Base-by-base conservation (phyloP, 2,113 vertebrate genomes). In the Ochotona princeps region DNA sequence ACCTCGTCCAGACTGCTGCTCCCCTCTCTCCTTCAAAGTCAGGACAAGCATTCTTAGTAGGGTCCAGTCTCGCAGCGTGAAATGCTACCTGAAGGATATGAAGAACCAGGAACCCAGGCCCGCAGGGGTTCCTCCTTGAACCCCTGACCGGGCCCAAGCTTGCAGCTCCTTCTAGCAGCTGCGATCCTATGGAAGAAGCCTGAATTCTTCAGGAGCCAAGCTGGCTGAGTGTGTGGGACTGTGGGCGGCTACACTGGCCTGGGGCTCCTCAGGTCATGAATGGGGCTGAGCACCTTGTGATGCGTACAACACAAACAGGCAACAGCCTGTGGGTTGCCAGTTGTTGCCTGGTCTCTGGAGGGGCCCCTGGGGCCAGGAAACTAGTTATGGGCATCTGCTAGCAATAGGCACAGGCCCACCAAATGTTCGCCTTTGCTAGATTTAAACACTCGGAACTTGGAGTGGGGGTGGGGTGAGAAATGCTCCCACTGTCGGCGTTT, bases 251-350 rank as follows among this genome's bases (percentile, higher is more conserved):
- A 9, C 7, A 44, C 21, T 78, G 38, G 47, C 5, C 8, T 3
- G 82, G 38, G 57, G 92, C 90, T 74, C 44, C 54, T 0, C 38
- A 44, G 0, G 0, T 86, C 91, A 84, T 92, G 89, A 93, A 96
- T 54, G 70, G 63, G 11, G 13, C 18, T 57, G 54, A 57, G 54
- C 54, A 57, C 54, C 54, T 17, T 20, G 54, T 18, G 15, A 18
- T 57, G 54, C 15, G 54, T 15, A 65, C 32, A 73, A 83, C 90
- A 95, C 79, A 66, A 93, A 18, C 57, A 73, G 81, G 85, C 93
- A 92, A 89, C 51, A 90, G 81, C 25, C 38, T 44, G 38, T 44
- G 38, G 38, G 38, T 44, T 65, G 35, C 3, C 0, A 14, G n/a
- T 2, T 11, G 1, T 81, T 89, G 26, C 67, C 15, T 35, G 47